phyloP scores from a whole-genome alignment of 2,797 vertebrate genomes.

The Gallinago solitaria region DNA sequence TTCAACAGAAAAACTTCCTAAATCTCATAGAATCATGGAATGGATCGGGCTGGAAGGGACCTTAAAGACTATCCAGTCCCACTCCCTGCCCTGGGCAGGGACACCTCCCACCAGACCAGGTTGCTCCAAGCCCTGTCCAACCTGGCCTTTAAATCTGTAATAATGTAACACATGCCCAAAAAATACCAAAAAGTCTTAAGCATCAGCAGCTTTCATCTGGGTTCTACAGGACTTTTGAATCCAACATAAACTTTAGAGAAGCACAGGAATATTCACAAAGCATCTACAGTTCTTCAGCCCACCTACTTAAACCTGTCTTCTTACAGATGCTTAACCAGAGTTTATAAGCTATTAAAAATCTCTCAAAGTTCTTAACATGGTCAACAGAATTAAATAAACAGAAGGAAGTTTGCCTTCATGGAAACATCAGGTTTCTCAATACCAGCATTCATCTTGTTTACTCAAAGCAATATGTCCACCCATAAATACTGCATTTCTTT shows the following conservation, averaged over 20 bases:
- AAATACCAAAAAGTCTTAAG: background rate
- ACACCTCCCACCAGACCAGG: background rate
- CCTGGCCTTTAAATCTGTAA: background rate
- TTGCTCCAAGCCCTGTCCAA: background rate
- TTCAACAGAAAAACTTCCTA: background rate
- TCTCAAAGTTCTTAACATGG: background rate
- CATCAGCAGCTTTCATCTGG: background rate
- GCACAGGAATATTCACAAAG: background rate
- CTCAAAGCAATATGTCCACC: background rate
- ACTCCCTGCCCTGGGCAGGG: background rate
- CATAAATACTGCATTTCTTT: background rate
- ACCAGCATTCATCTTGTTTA: background rate
- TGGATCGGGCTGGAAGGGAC: background rate
- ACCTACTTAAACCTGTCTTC: background rate
- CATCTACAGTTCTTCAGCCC: background rate
- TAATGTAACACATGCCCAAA: background rate
- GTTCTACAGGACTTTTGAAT: background rate
- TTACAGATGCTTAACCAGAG: background rate
- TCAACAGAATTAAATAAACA: conserved; percentile 10
- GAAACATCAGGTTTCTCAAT: background rate
- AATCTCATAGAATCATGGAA: background rate
- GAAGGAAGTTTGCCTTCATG: background rate
- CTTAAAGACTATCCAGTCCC: background rate
- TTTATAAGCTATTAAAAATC: background rate
- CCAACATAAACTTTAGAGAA: background rate